phyloP scores from a whole-genome alignment of 2,113 vertebrate species.

The Spheniscus mendiculus region DNA sequence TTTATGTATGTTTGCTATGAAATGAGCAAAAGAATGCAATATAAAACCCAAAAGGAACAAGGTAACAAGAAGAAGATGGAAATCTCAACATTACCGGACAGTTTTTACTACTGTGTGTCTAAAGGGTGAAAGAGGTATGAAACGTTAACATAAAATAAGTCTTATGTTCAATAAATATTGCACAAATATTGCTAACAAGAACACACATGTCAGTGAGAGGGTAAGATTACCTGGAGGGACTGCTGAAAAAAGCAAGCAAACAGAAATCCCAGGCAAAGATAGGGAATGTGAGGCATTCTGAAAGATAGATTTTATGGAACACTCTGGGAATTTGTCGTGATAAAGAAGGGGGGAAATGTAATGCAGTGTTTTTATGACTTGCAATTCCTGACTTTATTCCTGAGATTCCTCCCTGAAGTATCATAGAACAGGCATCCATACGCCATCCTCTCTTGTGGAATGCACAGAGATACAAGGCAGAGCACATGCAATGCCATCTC shows the following conservation, averaged over 20 bases:
- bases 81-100: neutral
- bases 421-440: neutral
- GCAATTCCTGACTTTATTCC: neutral
- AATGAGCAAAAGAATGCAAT: neutral
- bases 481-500: neutral
- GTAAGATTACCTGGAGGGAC: neutral
- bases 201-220: neutral
- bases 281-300: neutral
- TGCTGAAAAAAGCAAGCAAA: neutral
- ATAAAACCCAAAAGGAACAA: neutral
- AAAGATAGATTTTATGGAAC: neutral
- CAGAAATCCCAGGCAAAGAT: neutral
- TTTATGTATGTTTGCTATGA: neutral
- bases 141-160: neutral
- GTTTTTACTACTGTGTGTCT: neutral
- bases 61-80: neutral
- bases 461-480: neutral
- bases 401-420: neutral
- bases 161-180: neutral
- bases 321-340: neutral
- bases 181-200: neutral
- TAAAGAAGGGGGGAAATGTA: neutral
- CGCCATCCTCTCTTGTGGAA: neutral
- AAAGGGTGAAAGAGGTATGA: neutral
- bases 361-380: neutral